Base-by-base conservation (phyloP, 2,888 invertebrate genomes). In the Catonia carolina region DNA sequence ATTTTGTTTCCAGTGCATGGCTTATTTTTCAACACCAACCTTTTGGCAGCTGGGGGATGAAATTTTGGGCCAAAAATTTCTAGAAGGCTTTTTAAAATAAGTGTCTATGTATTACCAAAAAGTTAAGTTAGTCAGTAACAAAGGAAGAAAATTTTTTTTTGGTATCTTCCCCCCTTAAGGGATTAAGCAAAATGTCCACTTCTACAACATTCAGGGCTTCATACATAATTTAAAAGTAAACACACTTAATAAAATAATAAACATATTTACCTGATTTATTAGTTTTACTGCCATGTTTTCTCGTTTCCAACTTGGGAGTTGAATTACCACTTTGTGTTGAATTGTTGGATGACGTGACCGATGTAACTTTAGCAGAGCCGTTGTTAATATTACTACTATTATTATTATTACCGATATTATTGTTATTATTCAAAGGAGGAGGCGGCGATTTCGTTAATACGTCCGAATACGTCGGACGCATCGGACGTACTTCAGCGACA, bases 401-500 rank as follows among this genome's bases (percentile, higher is more conserved):
- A n/a, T n/a, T n/a, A n/a, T n/a, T n/a, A n/a, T n/a, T n/a, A n/a
- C n/a, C n/a, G n/a, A n/a, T n/a, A n/a, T n/a, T n/a, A n/a, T n/a
- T n/a, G n/a, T n/a, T n/a, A 23, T 23, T 53, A 57, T 62, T 27
- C 42, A 36, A 5, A 47, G 47, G 14, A 22, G 58, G 64, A 1
- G 74, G 77, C 7, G 75, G 76, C 6, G 77, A 76, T 72, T 90
- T 90, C 27, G 87, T 84, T 39, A 90, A 70, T 6, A 90, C 88
- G 74, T 89, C 89, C 0, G 90, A 90, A 70, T 90, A 90, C 12
- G 86, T 84, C 50, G 89, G 89, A 53, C 89, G 79, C 89, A 89
- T 89, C 0, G 89, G 89, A 67, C 63, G 58, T 0, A 90, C 89
- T 74, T 89, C 89, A 35, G 89, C 89, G 1, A 89, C 83, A 70